Evolutionary conservation across 1,140 invertebrate species (phyloP).

Genomic region (Drosophila aff.): DNA sequence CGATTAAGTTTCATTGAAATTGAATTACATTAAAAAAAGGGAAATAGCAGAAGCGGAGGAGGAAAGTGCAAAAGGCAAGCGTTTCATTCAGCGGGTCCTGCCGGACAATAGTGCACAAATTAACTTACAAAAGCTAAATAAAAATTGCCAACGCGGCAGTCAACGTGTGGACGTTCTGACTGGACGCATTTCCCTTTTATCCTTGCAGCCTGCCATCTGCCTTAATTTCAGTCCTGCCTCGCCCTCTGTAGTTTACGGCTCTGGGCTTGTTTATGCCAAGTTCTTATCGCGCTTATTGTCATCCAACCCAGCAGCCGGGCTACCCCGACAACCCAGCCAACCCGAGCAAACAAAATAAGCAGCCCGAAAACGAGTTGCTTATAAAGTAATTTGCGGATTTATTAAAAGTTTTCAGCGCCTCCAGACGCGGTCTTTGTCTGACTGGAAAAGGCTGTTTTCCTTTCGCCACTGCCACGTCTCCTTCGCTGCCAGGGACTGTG

Average conservation of each 20-base stretch:
- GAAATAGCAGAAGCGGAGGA: slow-evolving; percentile 16
- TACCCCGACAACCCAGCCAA: neutral
- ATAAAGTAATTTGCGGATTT: slow-evolving; percentile 80
- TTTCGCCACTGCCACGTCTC: neutral
- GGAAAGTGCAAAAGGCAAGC: slow-evolving; percentile 75
- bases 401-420: slow-evolving; percentile 75
- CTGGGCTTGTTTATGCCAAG: slow-evolving; percentile 56
- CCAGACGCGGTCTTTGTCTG: slow-evolving; percentile 53
- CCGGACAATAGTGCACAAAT: slow-evolving; percentile 79
- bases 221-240: slow-evolving; percentile 45
- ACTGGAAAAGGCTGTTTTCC: slow-evolving; percentile 23
- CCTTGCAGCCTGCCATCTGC: slow-evolving; percentile 44
- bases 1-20: slow-evolving; percentile 84
- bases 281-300: slow-evolving; percentile 60
- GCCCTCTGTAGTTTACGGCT: slow-evolving; percentile 47
- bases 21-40: slow-evolving; percentile 77
- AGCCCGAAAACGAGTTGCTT: slow-evolving; percentile 60
- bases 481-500: slow-evolving; percentile 11
- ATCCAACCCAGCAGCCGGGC: slow-evolving; percentile 12
- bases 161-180: slow-evolving; percentile 42
- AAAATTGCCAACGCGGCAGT: slow-evolving; percentile 76
- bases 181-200: slow-evolving; percentile 50
- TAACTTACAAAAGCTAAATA: slow-evolving; percentile 83
- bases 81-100: slow-evolving; percentile 37
- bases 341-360: slow-evolving; percentile 39